phyloP scores from a whole-genome alignment of 2,797 vertebrate genomes.

The Morus bassanus region DNA sequence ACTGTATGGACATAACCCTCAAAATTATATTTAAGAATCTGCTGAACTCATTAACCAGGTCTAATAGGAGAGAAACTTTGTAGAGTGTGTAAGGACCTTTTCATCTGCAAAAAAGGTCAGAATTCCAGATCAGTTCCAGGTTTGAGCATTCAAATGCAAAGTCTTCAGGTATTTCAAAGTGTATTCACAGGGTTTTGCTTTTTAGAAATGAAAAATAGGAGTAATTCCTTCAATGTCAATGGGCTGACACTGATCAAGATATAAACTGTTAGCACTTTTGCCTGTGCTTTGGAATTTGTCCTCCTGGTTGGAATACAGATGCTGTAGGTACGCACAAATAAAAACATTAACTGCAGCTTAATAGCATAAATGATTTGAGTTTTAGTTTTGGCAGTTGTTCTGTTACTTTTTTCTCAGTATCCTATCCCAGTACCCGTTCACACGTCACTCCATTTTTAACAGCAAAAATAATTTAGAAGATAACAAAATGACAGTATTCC shows the following conservation, averaged over 20 bases:
- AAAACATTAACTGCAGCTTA: neutral
- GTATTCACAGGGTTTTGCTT: neutral
- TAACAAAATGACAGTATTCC: neutral
- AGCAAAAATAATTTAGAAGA: neutral
- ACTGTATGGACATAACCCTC: neutral
- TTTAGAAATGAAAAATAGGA: neutral
- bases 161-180: neutral
- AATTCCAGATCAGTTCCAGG: neutral
- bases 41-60: neutral
- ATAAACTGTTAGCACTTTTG: neutral
- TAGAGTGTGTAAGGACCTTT: neutral
- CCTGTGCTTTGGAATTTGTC: neutral
- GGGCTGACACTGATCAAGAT: neutral
- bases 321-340: neutral
- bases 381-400: neutral
- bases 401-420: neutral
- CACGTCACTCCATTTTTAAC: neutral
- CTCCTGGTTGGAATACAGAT: neutral
- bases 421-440: neutral
- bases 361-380: neutral
- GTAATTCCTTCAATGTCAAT: neutral
- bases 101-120: neutral
- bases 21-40: neutral
- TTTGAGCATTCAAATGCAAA: neutral
- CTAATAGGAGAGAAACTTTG: neutral